A percentile compares a stretch with the other conserved stretches of the same genome.
These are phyloP conservation scores for Diadromus collaris DNA, from an alignment of 2,888 invertebrate species.

Conservation along the genomic window DNA sequence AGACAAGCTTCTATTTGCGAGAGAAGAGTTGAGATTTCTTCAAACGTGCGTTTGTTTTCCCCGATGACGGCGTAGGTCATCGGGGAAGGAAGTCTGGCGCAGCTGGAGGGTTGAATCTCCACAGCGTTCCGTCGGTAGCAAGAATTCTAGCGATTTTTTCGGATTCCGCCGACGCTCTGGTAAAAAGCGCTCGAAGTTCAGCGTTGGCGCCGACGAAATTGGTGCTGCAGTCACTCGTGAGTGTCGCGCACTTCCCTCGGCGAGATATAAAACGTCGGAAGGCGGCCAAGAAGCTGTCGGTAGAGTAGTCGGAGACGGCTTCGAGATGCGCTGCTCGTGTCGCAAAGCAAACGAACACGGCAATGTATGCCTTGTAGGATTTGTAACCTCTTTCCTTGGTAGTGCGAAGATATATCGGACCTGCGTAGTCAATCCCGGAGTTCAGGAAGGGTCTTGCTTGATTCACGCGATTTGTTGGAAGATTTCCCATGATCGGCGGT, in stretches of 20 bases:
- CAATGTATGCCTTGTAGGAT: slow-evolving; percentile 33
- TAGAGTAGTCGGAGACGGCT: slow-evolving; percentile 29
- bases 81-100: slow-evolving; percentile 67
- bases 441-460: slow-evolving; percentile 32
- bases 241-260: slow-evolving; percentile 13
- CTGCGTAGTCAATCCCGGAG: slow-evolving; percentile 53
- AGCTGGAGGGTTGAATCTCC: slow-evolving; percentile 68
- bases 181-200: slow-evolving; percentile 31
- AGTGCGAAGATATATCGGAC: slow-evolving; percentile 32
- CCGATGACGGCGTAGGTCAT: slow-evolving; percentile 64
- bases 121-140: slow-evolving; percentile 58
- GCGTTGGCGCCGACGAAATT: slow-evolving; percentile 50
- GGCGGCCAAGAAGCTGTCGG: slow-evolving; percentile 29
- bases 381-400: slow-evolving; percentile 28
- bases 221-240: slow-evolving; percentile 42
- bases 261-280: slow-evolving; percentile 22
- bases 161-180: neutral
- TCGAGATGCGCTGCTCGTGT: slow-evolving; percentile 34
- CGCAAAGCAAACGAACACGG: slow-evolving; percentile 22
- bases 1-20: slow-evolving; percentile 66
- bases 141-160: slow-evolving; percentile 22
- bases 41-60: slow-evolving; percentile 60
- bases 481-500: slow-evolving; percentile 38
- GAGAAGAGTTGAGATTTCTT: slow-evolving; percentile 65
- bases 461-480: slow-evolving; percentile 64